Conservation (phyloP, 2,888 invertebrate genomes). For the Brenthis hecate region DNA sequence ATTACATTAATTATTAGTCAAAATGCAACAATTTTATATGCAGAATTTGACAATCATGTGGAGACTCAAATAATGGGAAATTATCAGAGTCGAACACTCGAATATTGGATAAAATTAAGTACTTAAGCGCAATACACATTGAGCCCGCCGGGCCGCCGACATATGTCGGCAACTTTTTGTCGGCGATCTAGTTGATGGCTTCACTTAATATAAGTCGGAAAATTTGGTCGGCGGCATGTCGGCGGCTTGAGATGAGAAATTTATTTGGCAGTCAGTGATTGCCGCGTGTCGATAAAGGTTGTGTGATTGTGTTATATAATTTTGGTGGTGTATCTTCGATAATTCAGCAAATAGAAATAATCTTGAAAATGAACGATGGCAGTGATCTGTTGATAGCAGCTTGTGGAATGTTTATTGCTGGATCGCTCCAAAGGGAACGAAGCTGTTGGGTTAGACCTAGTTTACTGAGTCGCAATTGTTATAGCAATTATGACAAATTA, state of each 20-base stretch:
- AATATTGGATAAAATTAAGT: no score
- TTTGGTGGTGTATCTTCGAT: conserved; percentile 33
- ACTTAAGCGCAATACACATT: no score
- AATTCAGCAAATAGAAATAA: conserved; percentile 28
- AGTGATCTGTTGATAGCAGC: no score
- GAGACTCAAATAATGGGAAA: no score
- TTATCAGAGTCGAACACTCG: no score
- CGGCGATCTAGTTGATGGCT: conserved; percentile 28
- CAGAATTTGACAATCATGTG: no score
- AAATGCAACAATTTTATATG: no score
- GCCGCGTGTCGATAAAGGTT: conserved; percentile 34
- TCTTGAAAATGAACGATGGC: conserved; percentile 20
- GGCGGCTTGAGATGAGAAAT: conserved; percentile 32
- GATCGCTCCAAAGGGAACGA: not conserved
- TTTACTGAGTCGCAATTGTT: no score
- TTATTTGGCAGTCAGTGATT: conserved; percentile 36
- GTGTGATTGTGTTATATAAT: conserved; percentile 32
- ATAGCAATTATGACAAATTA: no score
- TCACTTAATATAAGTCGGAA: conserved; percentile 31
- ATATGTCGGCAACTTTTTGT: conserved; percentile 18
- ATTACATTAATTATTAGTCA: no score
- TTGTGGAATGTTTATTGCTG: no score
- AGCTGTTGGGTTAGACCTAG: conserved; percentile 16
- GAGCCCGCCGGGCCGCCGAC: no score
- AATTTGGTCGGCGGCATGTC: conserved; percentile 32